Evolutionary conservation across 2,797 vertebrate species (phyloP).

Genomic region (Meriones psammophilus): DNA sequence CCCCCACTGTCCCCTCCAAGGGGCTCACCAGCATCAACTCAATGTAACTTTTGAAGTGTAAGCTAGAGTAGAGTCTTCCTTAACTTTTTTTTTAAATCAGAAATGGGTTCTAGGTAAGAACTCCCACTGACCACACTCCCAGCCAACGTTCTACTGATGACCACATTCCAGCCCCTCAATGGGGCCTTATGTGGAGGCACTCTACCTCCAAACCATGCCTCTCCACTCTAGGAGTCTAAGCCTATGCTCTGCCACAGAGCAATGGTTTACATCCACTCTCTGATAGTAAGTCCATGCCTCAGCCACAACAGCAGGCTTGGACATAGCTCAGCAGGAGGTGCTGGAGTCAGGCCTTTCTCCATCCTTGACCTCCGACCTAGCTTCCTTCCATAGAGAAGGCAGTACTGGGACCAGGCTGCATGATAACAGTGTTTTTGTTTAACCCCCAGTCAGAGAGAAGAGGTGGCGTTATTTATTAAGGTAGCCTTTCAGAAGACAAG

Average conservation of each 20-base stretch:
- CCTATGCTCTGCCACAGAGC: background rate
- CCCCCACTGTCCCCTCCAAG: background rate
- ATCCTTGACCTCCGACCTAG: background rate
- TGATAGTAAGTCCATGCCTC: background rate
- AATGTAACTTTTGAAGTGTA: background rate
- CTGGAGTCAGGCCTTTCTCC: background rate
- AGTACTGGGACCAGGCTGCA: no score
- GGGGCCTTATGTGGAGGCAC: background rate
- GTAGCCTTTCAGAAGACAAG: background rate
- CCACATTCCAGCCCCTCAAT: background rate
- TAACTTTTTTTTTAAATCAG: background rate
- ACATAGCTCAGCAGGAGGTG: background rate
- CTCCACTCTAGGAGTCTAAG: background rate
- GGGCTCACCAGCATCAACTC: background rate
- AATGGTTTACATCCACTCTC: background rate
- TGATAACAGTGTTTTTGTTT: background rate
- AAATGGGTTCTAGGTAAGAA: background rate
- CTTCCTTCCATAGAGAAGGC: background rate
- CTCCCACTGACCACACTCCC: background rate
- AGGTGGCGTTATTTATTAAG: background rate
- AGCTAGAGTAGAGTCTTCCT: background rate
- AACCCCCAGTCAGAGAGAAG: background rate
- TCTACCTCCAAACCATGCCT: background rate
- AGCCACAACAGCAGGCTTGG: accelerated
- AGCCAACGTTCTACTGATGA: background rate